phyloP scores from a whole-genome alignment of 2,113 vertebrate genomes.

The Eretmodus cyanostictus region DNA sequence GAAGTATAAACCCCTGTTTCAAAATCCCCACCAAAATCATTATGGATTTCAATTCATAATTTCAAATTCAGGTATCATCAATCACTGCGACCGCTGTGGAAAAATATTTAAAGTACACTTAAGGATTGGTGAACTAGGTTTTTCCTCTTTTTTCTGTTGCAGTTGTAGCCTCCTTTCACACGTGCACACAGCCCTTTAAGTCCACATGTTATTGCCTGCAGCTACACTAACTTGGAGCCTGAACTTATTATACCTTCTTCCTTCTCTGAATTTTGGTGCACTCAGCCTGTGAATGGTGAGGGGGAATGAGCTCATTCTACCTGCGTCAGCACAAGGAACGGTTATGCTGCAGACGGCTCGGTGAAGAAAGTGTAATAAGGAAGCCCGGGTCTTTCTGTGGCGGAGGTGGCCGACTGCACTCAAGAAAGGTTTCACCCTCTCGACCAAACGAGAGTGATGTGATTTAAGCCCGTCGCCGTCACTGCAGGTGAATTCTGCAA shows the following conservation, averaged over 20 bases:
- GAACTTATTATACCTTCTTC: constrained; percentile 50
- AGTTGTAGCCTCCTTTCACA: not conserved
- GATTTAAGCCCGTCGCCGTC: constrained; percentile 12
- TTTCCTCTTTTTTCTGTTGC: not conserved
- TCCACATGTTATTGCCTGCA: constrained; percentile 40
- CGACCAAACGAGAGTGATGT: constrained; percentile 22
- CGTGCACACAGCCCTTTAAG: constrained; percentile 1
- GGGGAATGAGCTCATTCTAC: constrained; percentile 46
- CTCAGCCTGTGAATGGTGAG: constrained; percentile 35
- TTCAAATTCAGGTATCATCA: not conserved
- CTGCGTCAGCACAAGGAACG: constrained; percentile 40
- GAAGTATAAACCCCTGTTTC: not conserved
- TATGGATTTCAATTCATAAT: not conserved
- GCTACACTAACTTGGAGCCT: constrained; percentile 50
- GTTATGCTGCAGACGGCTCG: constrained; percentile 15
- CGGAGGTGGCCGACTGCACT: not conserved
- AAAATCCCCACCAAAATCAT: not conserved
- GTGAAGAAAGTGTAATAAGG: constrained; percentile 44
- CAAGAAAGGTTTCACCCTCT: constrained; percentile 4
- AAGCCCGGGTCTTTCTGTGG: not conserved
- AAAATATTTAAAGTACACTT: not conserved
- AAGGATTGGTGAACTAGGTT: not conserved
- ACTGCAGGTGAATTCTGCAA: constrained; percentile 16
- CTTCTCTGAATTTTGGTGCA: constrained; percentile 40
- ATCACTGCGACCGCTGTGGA: not conserved